Percentiles rank a stretch among this genome's conserved stretches.
Evolutionary conservation across 2,888 invertebrate species (phyloP).

Genomic region (Caenorhabditis doughertyi): DNA sequence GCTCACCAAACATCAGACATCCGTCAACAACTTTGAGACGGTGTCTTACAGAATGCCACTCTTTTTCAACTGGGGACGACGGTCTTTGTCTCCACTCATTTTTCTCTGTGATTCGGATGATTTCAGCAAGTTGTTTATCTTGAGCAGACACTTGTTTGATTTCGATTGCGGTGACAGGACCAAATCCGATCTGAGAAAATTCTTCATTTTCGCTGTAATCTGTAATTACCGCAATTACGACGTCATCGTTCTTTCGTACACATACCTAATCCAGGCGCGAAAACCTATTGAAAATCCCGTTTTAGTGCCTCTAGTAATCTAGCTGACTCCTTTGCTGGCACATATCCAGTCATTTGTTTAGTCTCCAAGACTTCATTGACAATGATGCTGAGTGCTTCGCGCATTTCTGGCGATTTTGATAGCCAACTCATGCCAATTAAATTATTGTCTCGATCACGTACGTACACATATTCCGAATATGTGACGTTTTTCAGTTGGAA

Average conservation of each 20-base stretch:
- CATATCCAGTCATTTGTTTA: too few relatives aligned
- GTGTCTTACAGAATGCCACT: neutral
- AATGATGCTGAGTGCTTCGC: neutral
- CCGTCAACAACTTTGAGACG: neutral
- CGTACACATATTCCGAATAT: neutral
- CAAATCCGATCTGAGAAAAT: too few relatives aligned
- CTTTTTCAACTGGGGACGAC: neutral
- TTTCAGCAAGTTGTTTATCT: neutral
- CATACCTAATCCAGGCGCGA: neutral
- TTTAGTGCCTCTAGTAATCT: too few relatives aligned
- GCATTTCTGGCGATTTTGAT: neutral
- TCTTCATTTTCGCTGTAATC: neutral
- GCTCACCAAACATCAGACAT: slow-evolving; percentile 2
- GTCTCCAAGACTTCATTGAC: neutral
- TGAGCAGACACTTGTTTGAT: neutral
- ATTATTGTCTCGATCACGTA: neutral
- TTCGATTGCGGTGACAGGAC: neutral
- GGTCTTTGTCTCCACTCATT: neutral
- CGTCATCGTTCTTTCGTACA: neutral
- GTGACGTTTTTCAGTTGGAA: neutral
- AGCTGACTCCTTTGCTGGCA: too few relatives aligned
- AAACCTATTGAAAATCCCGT: neutral
- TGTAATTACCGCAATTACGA: neutral
- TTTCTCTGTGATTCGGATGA: too few relatives aligned
- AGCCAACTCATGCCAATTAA: slow-evolving; percentile 33